Evolutionary conservation across 2,888 invertebrate genomes (phyloP).

Genomic region (Diplolepis rosae): DNA sequence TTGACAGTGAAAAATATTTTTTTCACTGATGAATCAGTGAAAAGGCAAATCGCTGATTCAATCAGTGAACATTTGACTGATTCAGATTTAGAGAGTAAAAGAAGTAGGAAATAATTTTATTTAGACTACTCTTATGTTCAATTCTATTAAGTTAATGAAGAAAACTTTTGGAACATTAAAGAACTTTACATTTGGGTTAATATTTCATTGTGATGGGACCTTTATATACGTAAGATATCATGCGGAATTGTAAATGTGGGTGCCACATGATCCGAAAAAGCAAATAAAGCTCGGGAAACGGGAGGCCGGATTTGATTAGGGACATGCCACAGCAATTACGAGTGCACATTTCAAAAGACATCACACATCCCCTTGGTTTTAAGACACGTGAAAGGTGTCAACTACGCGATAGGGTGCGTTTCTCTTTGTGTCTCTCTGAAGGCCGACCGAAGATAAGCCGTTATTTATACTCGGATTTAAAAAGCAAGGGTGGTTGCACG

Average conservation of each 20-base stretch:
- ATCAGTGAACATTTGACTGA: too few relatives aligned
- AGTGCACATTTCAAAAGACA: constrained; percentile 66
- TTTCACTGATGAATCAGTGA: too few relatives aligned
- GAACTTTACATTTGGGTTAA: neutral
- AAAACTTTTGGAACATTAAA: neutral
- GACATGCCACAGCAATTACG: constrained; percentile 70
- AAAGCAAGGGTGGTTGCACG: constrained; percentile 53
- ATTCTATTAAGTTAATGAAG: too few relatives aligned
- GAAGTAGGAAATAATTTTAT: too few relatives aligned
- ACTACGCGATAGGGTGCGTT: constrained; percentile 40
- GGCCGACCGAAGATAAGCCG: constrained; percentile 71
- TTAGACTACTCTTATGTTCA: too few relatives aligned
- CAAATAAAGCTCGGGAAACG: constrained; percentile 4
- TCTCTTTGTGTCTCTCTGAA: constrained; percentile 39
- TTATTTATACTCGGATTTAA: constrained; percentile 70
- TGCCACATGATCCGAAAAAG: neutral
- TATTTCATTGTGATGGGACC: neutral
- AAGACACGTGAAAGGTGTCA: constrained; percentile 43
- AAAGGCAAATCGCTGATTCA: too few relatives aligned
- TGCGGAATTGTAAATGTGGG: neutral
- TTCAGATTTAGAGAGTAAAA: too few relatives aligned
- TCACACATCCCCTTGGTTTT: constrained; percentile 43
- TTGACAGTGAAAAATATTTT: too few relatives aligned
- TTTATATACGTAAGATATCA: neutral
- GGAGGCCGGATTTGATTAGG: constrained; percentile 38